These are phyloP conservation scores for Ophiothrix spiculata DNA, from an alignment of 35 echinoderm and acorn worm genomes.

Conservation along the genomic window DNA sequence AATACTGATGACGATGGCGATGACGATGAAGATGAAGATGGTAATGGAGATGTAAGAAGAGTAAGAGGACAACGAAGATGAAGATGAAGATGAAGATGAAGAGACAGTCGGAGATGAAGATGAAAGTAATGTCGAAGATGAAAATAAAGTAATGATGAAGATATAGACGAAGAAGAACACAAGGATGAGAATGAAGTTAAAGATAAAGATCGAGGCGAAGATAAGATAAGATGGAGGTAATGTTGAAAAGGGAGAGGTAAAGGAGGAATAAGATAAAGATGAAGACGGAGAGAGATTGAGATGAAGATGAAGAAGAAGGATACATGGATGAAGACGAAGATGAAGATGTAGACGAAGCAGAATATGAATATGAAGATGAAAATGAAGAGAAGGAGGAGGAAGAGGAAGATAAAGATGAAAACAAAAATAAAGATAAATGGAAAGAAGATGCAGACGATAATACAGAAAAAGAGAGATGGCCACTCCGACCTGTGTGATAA, in stretches of 20 bases:
- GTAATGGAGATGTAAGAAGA: not conserved
- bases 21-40: not conserved
- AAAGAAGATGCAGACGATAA: not conserved
- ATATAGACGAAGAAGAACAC: too few relatives aligned
- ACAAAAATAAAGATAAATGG: not conserved
- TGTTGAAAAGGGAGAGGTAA: not conserved
- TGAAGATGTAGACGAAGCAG: not conserved
- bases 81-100: not conserved
- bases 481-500: too few relatives aligned
- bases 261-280: not conserved
- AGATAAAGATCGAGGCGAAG: not conserved
- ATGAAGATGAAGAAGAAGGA: not conserved
- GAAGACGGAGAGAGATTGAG: not conserved
- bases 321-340: not conserved
- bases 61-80: not conserved
- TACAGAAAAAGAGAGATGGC: too few relatives aligned
- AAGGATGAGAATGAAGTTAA: not conserved
- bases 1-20: not conserved
- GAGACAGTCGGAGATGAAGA: not conserved
- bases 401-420: not conserved
- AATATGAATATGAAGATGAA: not conserved
- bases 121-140: too few relatives aligned
- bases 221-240: not conserved
- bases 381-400: not conserved
- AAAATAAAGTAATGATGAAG: too few relatives aligned